Percentiles rank a stretch among this genome's conserved stretches.
phyloP scores from a whole-genome alignment of 2,113 vertebrate species.

The Apteryx mantelli region DNA sequence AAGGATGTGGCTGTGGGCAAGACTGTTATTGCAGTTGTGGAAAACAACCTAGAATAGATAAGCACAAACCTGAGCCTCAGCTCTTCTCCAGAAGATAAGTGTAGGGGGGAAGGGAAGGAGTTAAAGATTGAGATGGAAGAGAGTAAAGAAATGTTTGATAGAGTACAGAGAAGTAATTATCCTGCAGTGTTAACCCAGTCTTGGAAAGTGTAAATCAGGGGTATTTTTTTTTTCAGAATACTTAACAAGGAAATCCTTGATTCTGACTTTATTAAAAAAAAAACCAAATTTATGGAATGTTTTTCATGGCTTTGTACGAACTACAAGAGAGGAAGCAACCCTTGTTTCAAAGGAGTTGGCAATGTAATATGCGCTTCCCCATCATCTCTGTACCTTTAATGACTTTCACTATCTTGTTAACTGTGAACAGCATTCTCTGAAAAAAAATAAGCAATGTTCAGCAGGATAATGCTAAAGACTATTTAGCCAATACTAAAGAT shows the following conservation, averaged over 20 bases:
- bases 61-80: neutral
- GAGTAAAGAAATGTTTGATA: neutral
- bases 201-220: neutral
- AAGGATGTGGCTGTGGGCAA: neutral
- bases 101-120: neutral
- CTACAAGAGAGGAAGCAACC: neutral
- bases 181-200: neutral
- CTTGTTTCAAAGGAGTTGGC: neutral
- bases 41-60: neutral
- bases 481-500: neutral
- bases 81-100: neutral
- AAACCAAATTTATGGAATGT: neutral
- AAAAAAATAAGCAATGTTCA: neutral
- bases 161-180: neutral
- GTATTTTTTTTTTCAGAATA: neutral
- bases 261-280: conserved; percentile 21
- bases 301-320: neutral
- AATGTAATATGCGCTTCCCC: neutral
- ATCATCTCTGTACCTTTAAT: neutral
- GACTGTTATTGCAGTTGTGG: neutral
- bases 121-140: neutral
- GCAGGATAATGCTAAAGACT: neutral
- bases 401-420: neutral
- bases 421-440: neutral
- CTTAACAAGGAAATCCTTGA: neutral